Evolutionary conservation across 1,140 invertebrate species (phyloP), one percentile per base, ranked within the genome.

Genomic region (Neomicropteryx cornuta): DNA sequence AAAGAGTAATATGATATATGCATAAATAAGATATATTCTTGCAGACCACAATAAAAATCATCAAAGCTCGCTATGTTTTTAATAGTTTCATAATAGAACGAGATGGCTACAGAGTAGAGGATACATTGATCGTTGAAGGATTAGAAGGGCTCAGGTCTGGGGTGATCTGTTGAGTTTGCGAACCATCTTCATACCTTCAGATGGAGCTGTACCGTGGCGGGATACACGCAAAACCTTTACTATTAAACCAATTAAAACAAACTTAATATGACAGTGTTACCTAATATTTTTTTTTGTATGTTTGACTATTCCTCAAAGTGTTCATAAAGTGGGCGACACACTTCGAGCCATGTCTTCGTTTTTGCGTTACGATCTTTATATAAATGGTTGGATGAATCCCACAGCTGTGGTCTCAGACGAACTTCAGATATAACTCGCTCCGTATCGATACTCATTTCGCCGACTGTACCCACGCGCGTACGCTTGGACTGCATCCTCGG

Each of bases 361-460:
- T 64, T 65, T 32, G 53, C 52, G 16, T 45, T 49, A 39, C 58
- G 52, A 45, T 64, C 56, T 45, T 52, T 56, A 50, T 65, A 66
- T 42, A 54, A 50, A 29, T 52, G 48, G 33, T 47, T 54, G 31
- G 51, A 55, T 19, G 49, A 35, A 38, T 65, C 60, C 46, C 62
- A 66, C 32, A 64, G 60, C 14, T 53, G 55, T 18, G 61, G 60
- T 4, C 56, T 48, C 20, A 56, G 59, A 43, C 56, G 48, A 11
- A 66, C 50, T 30, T 63, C 60, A 19, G 41, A 40, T 33, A 66
- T 66, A 36, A 66, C 59, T 35, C 45, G 52, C 18, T 56, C 58
- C 8, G 58, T 60, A 34, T 66, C 60, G 44, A 65, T 8, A 13
- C 13, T 27, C 23, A 27, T 27, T 27, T 27, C 13, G 23, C 8